Base-by-base conservation (phyloP, 2,797 vertebrate species). In the Chaunax sp. region DNA sequence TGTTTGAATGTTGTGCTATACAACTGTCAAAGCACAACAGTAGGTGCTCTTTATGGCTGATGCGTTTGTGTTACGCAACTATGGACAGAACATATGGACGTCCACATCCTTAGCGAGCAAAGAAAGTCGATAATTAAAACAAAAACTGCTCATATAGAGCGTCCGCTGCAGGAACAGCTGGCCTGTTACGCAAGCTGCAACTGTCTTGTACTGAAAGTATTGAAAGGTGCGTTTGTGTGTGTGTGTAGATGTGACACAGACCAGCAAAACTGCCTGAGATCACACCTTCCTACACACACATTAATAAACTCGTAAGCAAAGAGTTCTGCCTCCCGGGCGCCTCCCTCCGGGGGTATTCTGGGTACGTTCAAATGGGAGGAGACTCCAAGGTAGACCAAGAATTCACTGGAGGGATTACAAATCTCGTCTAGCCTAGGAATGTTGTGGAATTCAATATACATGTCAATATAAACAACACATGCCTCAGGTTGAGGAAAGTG, bases 151-250 rank as follows among this genome's bases (percentile, higher is more conserved):
- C 0, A 6, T 30, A 16, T 45, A 23, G 38, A 18, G 28, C 30
- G 10, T 68, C 50, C 60, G 28, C 46, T 18, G 58, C 74, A 59
- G 57, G 53, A 79, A 78, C 84, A 87, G 68, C 81, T 78, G 81
- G 77, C 18, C 23, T 15, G 15, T 80, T 81, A 80, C 0, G 12
- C 58, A 80, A 75, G 19, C 5, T 37, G 58, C 37, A 57, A 61
- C 40, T 69, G 62, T 41, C 38, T 64, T 49, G 11, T 54, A 28
- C 15, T 46, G 20, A 22, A 26, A 33, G 57, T 66, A 28, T 18
- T 19, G 6, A 5, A n/a, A 19, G 2, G 46, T 9, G 35, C 30
- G 25, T 45, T 38, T 55, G 38, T 28, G 47, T 59, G 40, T 22
- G 55, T 51, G 38, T 47, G 56, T 23, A 40, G 61, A 56, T 66